Evolutionary conservation across 2,888 invertebrate genomes (phyloP), one percentile per base, ranked within the genome.

Genomic region (Cinara cedri): DNA sequence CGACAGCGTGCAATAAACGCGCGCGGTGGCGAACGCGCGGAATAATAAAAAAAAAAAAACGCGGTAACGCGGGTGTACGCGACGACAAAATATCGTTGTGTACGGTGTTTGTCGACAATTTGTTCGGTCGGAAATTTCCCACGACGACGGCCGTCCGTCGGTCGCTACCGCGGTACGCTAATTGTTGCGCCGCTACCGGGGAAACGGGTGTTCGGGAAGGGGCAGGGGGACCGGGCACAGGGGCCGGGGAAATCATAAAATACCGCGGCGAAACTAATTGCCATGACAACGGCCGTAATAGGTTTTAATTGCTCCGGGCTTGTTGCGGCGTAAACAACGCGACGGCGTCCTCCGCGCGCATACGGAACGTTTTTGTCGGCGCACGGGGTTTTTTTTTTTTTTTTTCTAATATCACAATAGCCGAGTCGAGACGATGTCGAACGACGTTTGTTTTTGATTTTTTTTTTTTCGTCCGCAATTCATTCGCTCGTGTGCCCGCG

Each of bases 231-330:
- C n/a, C n/a, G n/a, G n/a, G n/a, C n/a, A n/a, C 26, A 16, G 11
- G 70, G 62, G n/a, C 34, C 34, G 34, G 21, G 21, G 34, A 11
- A 34, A 24, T 46, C 46, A 72, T 72, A 63, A 72, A 72, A 63
- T 63, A 72, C 62, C 62, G 51, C 62, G 51, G 49, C 72, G 0
- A 51, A 63, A 72, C 62, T 72, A 62, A 72, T 72, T 72, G 51
- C 62, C 62, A 26, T 14, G n/a, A 62, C 62, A 63, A 51, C 34
- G 49, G 49, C 10, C 10, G 62, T 72, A 72, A 72, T 63, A 21
- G 62, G 51, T 72, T 72, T 72, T 72, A 72, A 72, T 72, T 63
- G 14, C 21, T 49, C 57, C 49, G 21, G 72, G 9, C 72, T 62
- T 34, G 72, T 51, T 34, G 34, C 34, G 34, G 34, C n/a, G n/a